These are phyloP conservation scores for Octodon degus DNA, from an alignment of 2,113 vertebrate genomes.

Conservation along the genomic window DNA sequence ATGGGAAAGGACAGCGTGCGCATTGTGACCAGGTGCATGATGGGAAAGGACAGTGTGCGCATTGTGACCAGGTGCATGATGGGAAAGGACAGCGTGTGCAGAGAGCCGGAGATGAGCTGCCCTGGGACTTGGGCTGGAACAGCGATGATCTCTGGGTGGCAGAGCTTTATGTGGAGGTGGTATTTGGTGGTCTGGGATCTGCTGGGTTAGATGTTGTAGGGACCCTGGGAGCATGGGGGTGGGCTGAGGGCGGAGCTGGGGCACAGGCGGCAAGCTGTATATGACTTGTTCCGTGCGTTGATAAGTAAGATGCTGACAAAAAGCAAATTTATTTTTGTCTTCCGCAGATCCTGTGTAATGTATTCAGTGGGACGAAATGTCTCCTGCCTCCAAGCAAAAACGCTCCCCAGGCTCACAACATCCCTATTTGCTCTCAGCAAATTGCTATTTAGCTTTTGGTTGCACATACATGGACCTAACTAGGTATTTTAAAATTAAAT, in stretches of 20 bases:
- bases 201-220: not conserved
- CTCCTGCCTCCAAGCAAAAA: not conserved
- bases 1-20: not conserved
- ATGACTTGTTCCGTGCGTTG: not conserved
- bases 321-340: not conserved
- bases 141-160: not conserved
- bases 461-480: not conserved
- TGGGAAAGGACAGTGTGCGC: too few relatives aligned
- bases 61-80: too few relatives aligned
- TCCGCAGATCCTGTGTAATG: not conserved
- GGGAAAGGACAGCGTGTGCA: not conserved
- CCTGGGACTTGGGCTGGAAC: accelerated
- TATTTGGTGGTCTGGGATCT: not conserved
- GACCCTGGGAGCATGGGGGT: not conserved
- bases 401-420: not conserved
- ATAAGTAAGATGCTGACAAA: not conserved
- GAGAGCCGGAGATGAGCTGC: not conserved
- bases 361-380: not conserved
- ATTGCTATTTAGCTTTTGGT: not conserved
- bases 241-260: not conserved
- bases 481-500: not conserved
- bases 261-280: not conserved
- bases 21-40: too few relatives aligned
- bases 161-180: not conserved
- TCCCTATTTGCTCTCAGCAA: not conserved